Base-by-base conservation (phyloP, 2,797 vertebrate genomes). In the Basileuterus tristriatus region DNA sequence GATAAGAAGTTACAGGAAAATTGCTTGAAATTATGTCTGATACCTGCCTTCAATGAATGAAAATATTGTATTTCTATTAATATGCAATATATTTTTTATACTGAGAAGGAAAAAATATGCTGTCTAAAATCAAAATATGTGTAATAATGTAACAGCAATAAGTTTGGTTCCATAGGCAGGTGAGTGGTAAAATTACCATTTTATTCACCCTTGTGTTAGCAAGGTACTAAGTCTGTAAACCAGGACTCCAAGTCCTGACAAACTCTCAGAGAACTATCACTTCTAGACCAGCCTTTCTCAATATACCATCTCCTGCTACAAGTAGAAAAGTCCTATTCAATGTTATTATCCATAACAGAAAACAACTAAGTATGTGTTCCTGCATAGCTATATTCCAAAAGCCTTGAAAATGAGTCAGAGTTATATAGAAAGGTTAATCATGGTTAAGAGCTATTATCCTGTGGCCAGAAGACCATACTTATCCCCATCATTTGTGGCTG, bases 401-500 rank as follows among this genome's bases (percentile, higher is more conserved):
- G 30, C 21, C 26, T 85, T 72, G 56, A 34, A 59, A 80, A 21
- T n/a, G 56, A 55, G 75, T 56, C 47, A 68, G 41, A 80, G 39
- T 50, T 63, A 21, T n/a, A 67, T 8, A 81, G 37, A 90, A 93
- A 96, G 69, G 72, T 75, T 87, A 96, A 93, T 90, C 43, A 65
- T 87, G 91, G 96, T 96, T 93, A 91, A 95, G 79, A 74, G 55
- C 55, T 94, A 83, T 95, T 93, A 96, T 96, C 90, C 89, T 97
- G 97, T 93, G 98, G 97, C 80, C 93, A 80, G 90, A 68, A 93
- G 83, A 56, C 55, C 43, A 50, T 91, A 44, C 52, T 93, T 75
- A 94, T 89, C 90, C 87, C 94, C 76, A 79, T 95, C 76, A 94
- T 96, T 97, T 97, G 97, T 95, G 96, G 98, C 97, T 92, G 39